Base-by-base conservation (phyloP, 2,113 vertebrate genomes). In the Muscicapa adusta region DNA sequence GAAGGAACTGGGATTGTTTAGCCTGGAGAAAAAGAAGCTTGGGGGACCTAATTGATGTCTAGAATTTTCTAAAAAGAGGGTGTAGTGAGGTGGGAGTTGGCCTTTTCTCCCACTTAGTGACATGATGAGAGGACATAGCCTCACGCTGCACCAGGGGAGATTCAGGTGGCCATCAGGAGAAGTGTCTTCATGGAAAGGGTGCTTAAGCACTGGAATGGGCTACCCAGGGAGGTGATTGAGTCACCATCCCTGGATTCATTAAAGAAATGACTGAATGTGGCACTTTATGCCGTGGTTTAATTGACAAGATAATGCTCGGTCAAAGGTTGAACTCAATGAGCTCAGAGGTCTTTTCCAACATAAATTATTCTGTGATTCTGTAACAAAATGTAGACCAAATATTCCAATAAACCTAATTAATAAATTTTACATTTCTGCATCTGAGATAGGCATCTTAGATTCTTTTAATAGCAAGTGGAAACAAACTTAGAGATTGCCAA, bases 201-300 rank as follows among this genome's bases (percentile, higher is more conserved):
- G 8, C 12, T 61, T 61, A 31, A 42, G 14, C 24, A 26, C 34
- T 75, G n/a, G 54, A 89, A 34, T 34, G 26, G 11, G 28, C 38
- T 61, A 16, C 45, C 4, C 11, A 54, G 20, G 16, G 23, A 47
- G 4, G 1, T 2, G 4, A 0, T 22, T 54, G 70, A 67, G 14
- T 75, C 40, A 42, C 12, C 14, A 13, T 23, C 29, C 40, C 31
- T 42, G 18, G 9, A 54, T 29, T 54, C 17, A 34, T 40, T 61
- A 43, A 68, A 26, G 20, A 34, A 82, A 61, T 0, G 0, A 67
- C n/a, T 75, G 29, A 29, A 53, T 7, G 2, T 40, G 38, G 4
- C n/a, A 47, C 9, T 68, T 61, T 34, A 45, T 40, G 40, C 20
- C 12, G 23, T 54, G 14, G 20, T 61, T 24, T 75, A 60, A 20